Evolutionary conservation across 2,797 vertebrate genomes (phyloP), one percentile per base, ranked within the genome.

Genomic region (Malurus splendens): DNA sequence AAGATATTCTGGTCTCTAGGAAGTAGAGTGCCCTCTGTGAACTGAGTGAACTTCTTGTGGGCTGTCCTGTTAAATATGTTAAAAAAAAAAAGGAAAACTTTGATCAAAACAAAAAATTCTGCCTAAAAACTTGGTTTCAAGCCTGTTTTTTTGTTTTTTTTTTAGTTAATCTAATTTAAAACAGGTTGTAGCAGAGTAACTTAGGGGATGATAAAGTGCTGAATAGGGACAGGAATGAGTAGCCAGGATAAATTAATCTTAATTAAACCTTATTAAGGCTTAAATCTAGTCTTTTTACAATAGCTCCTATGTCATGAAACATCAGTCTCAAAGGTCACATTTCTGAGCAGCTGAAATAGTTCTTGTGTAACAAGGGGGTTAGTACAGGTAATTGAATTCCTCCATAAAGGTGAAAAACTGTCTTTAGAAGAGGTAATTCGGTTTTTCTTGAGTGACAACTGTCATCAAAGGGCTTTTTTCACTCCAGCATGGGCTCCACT

Each of bases 111-210:
- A 36, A 30, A 85, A 33, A 22, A 12, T 22, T 7, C 7, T 27
- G 3, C n/a, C 7, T 55, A 28, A 55, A 72, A 57, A 10, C 10
- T n/a, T 65, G 23, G 0, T 50, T 85, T 51, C 48, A 22, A 57
- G 14, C 9, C 14, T 48, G 10, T 32, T 32, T 32, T 32, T 32
- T 28, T 27, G 51, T 27, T 32, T 22, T 38, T 50, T 74, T n/a
- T 61, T 76, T 81, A 79, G 54, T 87, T 75, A 64, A 16, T 32
- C 24, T 89, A 33, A 36, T 80, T 89, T 85, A 74, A 87, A 77
- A 27, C 19, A 47, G 41, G 19, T 47, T 4, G 2, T 51, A 55
- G 9, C 22, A 85, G 54, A 8, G 19, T 28, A 89, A 71, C 25
- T 57, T 4, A 18, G 10, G 14, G 3, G 5, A 6, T 77, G 57